A percentile compares a stretch with the other conserved stretches of the same genome.
Evolutionary conservation across 2,113 vertebrate species (phyloP).

Genomic region (Hoplias malabaricus): DNA sequence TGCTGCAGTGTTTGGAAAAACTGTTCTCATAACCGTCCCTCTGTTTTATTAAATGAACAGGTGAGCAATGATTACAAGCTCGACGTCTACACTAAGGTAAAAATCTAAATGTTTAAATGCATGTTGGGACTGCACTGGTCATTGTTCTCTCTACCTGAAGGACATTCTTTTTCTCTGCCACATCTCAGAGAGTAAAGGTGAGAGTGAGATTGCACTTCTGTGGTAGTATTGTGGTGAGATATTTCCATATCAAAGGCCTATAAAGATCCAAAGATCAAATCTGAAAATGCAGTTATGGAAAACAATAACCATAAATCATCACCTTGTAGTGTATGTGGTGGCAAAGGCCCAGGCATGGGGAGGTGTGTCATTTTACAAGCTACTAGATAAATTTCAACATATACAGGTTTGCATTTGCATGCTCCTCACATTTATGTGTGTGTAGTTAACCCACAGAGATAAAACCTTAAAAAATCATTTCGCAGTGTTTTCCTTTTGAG

Average conservation of each 20-base stretch:
- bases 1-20: too few relatives aligned
- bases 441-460: too few relatives aligned
- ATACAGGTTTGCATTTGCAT: neutral
- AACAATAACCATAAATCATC: neutral
- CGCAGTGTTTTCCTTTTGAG: too few relatives aligned
- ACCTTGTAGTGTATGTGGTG: neutral
- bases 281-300: neutral
- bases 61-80: neutral
- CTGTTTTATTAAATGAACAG: too few relatives aligned
- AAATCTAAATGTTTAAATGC: neutral
- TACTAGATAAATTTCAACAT: neutral
- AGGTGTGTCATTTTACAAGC: neutral
- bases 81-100: neutral
- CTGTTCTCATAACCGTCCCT: too few relatives aligned
- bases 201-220: neutral
- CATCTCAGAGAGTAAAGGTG: constrained; percentile 7
- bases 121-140: neutral
- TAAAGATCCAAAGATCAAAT: constrained; percentile 21
- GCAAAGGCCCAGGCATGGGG: too few relatives aligned
- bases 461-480: too few relatives aligned
- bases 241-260: neutral
- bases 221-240: too few relatives aligned
- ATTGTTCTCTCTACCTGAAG: neutral
- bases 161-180: neutral
- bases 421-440: neutral